Base-by-base conservation (phyloP, 2,797 vertebrate species). In the Siniperca obscura region DNA sequence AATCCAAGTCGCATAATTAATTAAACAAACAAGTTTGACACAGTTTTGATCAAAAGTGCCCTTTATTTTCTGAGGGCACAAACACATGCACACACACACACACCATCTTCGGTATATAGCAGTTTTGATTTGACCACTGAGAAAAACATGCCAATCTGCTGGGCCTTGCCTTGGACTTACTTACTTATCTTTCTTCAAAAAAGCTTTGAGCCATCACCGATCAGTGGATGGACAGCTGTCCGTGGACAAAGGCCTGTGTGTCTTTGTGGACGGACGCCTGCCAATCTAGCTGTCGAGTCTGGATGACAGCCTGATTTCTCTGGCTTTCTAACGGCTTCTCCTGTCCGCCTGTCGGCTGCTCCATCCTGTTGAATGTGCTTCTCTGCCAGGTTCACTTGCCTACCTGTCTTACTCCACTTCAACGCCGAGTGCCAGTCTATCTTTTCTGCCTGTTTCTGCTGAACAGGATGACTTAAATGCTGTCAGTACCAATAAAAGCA, bases 191-290 rank as follows among this genome's bases (percentile, higher is more conserved):
- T 81, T 72, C 25, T 78, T 83, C 25, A 85, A 76, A 87, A 86
- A 81, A 85, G 44, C 79, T 90, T 85, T 79, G 86, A 90, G 82
- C 53, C 56, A 61, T 86, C 57, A 83, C 76, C 16, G 76, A 91
- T 94, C 87, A 90, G 71, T 91, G 80, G 80, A 90, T 17, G 80
- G 93, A 91, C 92, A 91, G 93, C 87, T 83, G 84, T 86, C 85
- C 34, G 9, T 68, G 77, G 83, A 91, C 87, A 89, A 89, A 91
- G 87, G 91, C 86, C 80, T 75, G 79, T 74, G 69, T 86, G 88
- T 90, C 87, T 91, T 88, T 85, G 86, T 85, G 80, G 81, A 92
- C 76, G 52, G 77, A 81, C 1, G 57, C 71, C 90, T 93, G 92
- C 88, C 92, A 92, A 87, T 93, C 91, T 82, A 84, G 72, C 91